Evolutionary conservation across 2,113 vertebrate genomes (phyloP).

Genomic region (Symphodus melops): DNA sequence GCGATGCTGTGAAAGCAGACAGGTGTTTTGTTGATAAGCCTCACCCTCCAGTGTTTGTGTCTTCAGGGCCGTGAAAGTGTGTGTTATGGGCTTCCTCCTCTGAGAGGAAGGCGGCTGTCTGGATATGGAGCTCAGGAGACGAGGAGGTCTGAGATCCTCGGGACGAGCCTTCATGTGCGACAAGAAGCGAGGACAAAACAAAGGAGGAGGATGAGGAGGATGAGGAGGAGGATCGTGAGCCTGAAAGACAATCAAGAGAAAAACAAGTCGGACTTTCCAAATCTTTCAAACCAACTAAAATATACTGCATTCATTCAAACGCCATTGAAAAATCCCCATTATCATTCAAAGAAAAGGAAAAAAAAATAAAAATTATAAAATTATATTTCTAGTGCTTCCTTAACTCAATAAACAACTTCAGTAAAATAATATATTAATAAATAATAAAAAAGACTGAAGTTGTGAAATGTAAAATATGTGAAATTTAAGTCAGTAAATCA

Average conservation of each 20-base stretch:
- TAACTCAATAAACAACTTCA: too few species aligned
- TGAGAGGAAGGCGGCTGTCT: conserved; percentile 46
- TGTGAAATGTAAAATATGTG: too few species aligned
- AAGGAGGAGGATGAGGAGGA: conserved; percentile 2
- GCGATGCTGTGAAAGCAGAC: conserved; percentile 47
- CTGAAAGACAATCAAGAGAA: conserved; percentile 41
- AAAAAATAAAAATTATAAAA: too few species aligned
- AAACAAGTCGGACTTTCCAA: too few species aligned
- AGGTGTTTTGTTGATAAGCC: conserved; percentile 54
- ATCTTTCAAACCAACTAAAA: too few species aligned
- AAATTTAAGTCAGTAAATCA: too few species aligned
- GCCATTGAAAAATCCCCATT: too few species aligned
- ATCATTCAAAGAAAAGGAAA: too few species aligned
- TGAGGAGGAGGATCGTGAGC: background rate
- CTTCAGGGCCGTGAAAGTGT: conserved; percentile 26
- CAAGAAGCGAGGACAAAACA: conserved; percentile 75
- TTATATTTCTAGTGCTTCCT: too few species aligned
- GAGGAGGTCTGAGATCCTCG: conserved; percentile 40
- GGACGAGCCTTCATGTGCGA: conserved; percentile 76
- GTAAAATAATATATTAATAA: too few species aligned
- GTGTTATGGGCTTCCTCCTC: conserved; percentile 8
- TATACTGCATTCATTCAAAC: too few species aligned
- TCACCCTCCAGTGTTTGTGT: conserved; percentile 52
- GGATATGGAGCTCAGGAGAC: conserved; percentile 44
- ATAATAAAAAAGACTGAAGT: too few species aligned